A percentile compares a stretch with the other conserved stretches of the same genome.
These are phyloP conservation scores for Dolichomitus sp. DNA, from an alignment of 2,888 invertebrate species.

Conservation along the genomic window DNA sequence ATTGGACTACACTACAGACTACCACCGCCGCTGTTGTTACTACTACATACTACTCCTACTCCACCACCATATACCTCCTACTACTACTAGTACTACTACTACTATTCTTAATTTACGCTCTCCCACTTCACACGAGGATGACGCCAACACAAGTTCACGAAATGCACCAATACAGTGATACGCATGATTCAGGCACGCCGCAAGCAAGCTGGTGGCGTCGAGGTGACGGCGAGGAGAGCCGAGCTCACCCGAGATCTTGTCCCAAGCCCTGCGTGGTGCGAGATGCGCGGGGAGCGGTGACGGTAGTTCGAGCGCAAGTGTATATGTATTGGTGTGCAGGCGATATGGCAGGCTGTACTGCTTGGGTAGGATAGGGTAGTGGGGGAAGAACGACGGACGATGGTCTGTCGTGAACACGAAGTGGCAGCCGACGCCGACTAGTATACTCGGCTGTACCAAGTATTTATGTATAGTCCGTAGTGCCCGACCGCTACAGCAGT, in stretches of 20 bases:
- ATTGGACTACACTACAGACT: neutral
- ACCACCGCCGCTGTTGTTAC: neutral
- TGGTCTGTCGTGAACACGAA: constrained; percentile 55
- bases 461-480: constrained; percentile 53
- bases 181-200: constrained; percentile 45
- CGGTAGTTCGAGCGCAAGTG: constrained; percentile 48
- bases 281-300: constrained; percentile 41
- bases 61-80: constrained; percentile 5
- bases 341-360: constrained; percentile 43
- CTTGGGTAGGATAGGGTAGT: constrained; percentile 47
- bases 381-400: constrained; percentile 65
- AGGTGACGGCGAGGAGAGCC: constrained; percentile 49
- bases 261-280: constrained; percentile 27
- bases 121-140: constrained; percentile 52
- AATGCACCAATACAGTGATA: constrained; percentile 26
- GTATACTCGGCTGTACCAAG: constrained; percentile 17
- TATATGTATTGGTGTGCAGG: constrained; percentile 49
- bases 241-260: constrained; percentile 53
- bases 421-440: constrained; percentile 22
- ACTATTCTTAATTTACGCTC: constrained; percentile 21
- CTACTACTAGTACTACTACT: constrained; percentile 22
- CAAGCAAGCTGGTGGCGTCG: constrained; percentile 61
- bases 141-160: constrained; percentile 24
- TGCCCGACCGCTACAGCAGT: constrained; percentile 43
- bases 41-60: neutral